Percentiles rank a stretch among this genome's conserved stretches.
phyloP scores from a whole-genome alignment of 2,888 invertebrate species.

The Hirtodrosophila duncani region DNA sequence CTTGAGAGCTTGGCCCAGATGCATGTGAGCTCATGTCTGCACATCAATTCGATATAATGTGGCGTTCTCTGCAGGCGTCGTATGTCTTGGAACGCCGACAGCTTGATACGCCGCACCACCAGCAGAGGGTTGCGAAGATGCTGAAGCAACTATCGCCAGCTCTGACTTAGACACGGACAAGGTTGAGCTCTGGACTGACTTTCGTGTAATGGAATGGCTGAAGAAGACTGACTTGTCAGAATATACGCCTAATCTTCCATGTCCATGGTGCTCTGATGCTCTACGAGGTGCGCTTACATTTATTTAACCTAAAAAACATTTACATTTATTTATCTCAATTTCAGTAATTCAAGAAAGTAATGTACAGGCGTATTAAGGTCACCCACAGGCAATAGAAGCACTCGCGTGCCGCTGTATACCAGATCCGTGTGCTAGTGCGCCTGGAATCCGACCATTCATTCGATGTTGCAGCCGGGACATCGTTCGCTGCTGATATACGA shows the following conservation, averaged over 20 bases:
- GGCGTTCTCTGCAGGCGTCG: conserved; percentile 88
- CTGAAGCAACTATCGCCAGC: conserved; percentile 18
- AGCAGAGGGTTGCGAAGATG: no score
- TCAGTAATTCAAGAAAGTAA: conserved; percentile 94
- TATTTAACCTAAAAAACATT: conserved; percentile 95
- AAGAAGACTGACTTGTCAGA: conserved; percentile 97
- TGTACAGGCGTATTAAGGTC: no score
- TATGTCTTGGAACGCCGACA: conserved; percentile 89
- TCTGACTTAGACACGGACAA: conserved; percentile 46
- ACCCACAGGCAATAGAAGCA: no score
- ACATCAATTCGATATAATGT: conserved; percentile 91
- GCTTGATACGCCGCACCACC: conserved; percentile 89
- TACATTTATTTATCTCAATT: conserved; percentile 94
- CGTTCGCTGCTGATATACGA: conserved; percentile 95
- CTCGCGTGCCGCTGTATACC: conserved; percentile 81
- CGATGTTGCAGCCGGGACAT: conserved; percentile 84
- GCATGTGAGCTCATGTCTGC: conserved; percentile 92
- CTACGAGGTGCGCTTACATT: conserved; percentile 96
- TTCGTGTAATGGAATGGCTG: conserved; percentile 99
- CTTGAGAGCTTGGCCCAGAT: conserved; percentile 89
- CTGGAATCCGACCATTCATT: conserved; percentile 85
- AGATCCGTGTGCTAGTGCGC: conserved; percentile 88
- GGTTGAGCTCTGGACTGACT: conserved; percentile 81
- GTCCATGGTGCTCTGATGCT: conserved; percentile 98
- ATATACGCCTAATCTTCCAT: conserved; percentile 96